Conservation (phyloP, 1,140 invertebrate genomes). For the Leptoteleia sp. region DNA sequence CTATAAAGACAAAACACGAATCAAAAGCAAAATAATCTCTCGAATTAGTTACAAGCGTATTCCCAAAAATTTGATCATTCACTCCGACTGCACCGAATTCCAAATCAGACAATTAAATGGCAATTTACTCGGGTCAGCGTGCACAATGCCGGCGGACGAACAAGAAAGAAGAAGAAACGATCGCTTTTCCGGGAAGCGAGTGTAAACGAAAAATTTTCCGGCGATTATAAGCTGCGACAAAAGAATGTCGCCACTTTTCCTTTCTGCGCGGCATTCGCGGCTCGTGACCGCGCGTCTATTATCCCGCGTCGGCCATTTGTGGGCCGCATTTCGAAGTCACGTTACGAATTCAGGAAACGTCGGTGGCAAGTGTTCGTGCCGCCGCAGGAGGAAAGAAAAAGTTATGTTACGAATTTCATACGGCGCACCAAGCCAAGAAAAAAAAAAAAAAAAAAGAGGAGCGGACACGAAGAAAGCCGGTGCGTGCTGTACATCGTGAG, state of each 20-base stretch:
- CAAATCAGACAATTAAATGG: no score
- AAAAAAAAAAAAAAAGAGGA: conserved; percentile 10
- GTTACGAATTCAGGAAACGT: conserved; percentile 50
- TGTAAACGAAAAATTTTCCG: conserved; percentile 3
- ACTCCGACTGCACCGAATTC: no score
- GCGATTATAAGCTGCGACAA: background rate
- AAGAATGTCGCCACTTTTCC: conserved; percentile 31
- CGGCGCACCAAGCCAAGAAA: background rate
- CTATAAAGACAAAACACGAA: no score
- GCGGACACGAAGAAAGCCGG: conserved; percentile 5
- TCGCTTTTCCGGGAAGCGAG: background rate
- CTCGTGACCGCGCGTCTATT: conserved; percentile 27
- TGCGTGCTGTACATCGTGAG: conserved; percentile 30
- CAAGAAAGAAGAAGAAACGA: no score
- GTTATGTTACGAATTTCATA: conserved; percentile 42
- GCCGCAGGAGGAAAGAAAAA: conserved; percentile 31
- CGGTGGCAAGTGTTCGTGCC: conserved; percentile 23
- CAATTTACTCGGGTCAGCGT: no score
- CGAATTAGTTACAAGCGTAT: no score
- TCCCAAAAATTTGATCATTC: no score
- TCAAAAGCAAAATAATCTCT: no score
- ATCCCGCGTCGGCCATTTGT: conserved; percentile 22
- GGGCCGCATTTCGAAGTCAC: conserved; percentile 15
- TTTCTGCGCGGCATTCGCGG: conserved; percentile 13
- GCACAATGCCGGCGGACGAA: no score